Conservation (phyloP, 2,797 vertebrate species). For the Meda fulgida region DNA sequence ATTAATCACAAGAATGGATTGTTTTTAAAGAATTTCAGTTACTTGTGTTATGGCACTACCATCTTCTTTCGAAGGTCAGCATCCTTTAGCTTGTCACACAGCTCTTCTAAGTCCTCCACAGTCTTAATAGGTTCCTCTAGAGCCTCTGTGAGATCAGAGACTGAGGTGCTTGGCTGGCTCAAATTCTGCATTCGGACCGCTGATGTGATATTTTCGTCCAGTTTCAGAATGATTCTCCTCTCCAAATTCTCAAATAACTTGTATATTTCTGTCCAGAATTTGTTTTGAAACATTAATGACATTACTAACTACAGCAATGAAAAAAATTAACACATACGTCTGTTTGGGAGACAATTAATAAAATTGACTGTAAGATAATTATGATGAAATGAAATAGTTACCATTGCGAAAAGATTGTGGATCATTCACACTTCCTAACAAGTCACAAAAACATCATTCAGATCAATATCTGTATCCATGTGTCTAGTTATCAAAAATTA, state of each 20-base stretch:
- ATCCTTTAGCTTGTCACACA: not conserved
- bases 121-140: not conserved
- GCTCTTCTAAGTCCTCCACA: not conserved
- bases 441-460: not conserved
- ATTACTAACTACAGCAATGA: not conserved
- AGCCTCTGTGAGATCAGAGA: not conserved
- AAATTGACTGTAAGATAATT: too few relatives aligned
- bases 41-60: not conserved
- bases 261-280: not conserved
- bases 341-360: too few relatives aligned
- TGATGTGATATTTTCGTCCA: too few relatives aligned
- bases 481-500: too few relatives aligned
- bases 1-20: too few relatives aligned
- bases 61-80: not conserved
- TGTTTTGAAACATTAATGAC: not conserved
- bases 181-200: too few relatives aligned
- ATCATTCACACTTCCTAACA: conserved; percentile 4
- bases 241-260: not conserved
- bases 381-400: not conserved
- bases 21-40: too few relatives aligned
- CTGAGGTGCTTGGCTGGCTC: too few relatives aligned
- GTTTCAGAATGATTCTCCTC: too few relatives aligned
- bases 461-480: not conserved
- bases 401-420: conserved; percentile 6
- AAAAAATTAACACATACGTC: not conserved